Evolutionary conservation across 2,797 vertebrate species (phyloP), one percentile per base, ranked within the genome.

Genomic region (Austrolebias charrua): DNA sequence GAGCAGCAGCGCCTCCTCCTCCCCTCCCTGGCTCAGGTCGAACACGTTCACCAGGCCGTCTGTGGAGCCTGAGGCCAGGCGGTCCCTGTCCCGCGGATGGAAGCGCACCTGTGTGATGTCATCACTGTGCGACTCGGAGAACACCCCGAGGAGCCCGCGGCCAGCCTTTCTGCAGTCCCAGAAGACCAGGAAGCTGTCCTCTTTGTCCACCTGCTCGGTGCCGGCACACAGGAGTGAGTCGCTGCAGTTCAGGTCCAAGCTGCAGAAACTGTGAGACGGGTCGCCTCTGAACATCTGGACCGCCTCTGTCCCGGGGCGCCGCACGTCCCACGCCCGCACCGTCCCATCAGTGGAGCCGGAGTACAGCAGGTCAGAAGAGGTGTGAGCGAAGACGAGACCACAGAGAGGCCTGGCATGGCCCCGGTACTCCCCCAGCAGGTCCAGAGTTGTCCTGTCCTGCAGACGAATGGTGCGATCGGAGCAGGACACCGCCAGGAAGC

Each of bases 1-100:
- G 29, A 92, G 85, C 12, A 93, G 43, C 78, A 98, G 88, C 4
- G 97, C 96, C 19, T 97, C 94, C 0, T 96, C 96, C 88, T 98
- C 96, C 0, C 87, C 84, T 13, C 94, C 94, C 12, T 80, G 82
- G 60, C 92, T 93, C 63, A 99, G 88, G 83, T 99, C 95, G 0
- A 96, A 98, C 33, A 96, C 90, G 0, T 99, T 99, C 5, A 98
- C 96, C 1, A 99, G 89, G 7, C 97, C 97, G 31, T 99, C 97
- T 0, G 94, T 95, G 42, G 95, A 95, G 33, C 96, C 92, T 0
- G 95, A 94, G 3, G 92, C 90, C 11, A 97, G 31, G 18, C 94
- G 88, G 82, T 93, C 94, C 9, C 92, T 90, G 51, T 94, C 66
- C 0, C 11, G 10, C 7, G 97, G 96, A 75, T 99, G 97, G 79